Conservation (phyloP, 2,113 vertebrate genomes). For the Trichechus manatus region DNA sequence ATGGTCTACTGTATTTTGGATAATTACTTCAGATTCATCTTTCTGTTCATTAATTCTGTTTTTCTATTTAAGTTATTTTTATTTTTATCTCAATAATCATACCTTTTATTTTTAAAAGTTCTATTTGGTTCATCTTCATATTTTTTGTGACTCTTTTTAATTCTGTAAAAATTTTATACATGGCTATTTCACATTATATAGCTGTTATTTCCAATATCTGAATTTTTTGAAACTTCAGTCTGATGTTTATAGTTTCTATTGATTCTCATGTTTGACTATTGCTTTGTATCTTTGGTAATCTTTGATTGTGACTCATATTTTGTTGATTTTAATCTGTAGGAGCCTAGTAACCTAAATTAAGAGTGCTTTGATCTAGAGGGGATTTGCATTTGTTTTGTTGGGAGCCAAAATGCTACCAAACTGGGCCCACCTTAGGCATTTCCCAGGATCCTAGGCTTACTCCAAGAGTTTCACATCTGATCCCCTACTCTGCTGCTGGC, state of each 20-base stretch:
- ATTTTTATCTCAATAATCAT: not conserved
- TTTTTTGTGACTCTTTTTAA: not conserved
- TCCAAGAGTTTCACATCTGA: not conserved
- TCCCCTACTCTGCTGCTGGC: not conserved
- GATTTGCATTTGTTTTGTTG: not conserved
- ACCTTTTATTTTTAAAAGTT: not conserved
- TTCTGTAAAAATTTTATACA: not conserved
- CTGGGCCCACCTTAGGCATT: not conserved
- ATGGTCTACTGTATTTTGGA: not conserved
- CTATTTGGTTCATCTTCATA: not conserved
- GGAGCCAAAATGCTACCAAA: not conserved
- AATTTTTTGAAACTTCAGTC: not conserved
- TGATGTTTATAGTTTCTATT: not conserved
- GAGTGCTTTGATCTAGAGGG: not conserved
- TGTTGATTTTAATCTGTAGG: not conserved
- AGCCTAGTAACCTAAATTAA: not conserved
- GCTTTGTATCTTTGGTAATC: not conserved
- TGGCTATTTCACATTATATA: not conserved
- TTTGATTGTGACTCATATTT: not conserved
- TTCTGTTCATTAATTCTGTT: slow-evolving; percentile 27
- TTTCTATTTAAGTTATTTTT: not conserved
- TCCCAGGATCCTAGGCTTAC: not conserved
- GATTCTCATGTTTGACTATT: not conserved
- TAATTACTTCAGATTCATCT: not conserved
- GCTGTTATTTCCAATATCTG: not conserved